These are phyloP conservation scores for Acanthopleura granulata DNA, from an alignment of 2,888 invertebrate genomes.

Conservation along the genomic window DNA sequence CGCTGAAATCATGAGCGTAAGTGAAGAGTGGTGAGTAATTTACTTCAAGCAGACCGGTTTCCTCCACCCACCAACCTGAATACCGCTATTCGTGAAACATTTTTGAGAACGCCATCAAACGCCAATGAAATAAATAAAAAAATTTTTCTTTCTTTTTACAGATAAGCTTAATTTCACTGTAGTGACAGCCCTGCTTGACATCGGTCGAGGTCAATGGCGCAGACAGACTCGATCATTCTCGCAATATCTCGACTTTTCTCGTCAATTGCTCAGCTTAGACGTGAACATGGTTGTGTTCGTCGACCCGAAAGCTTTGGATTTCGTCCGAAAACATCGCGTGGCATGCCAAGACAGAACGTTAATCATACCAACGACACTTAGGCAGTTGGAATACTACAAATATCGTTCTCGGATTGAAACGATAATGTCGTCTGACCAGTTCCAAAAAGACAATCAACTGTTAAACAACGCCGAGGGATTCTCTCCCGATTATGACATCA, in stretches of 20 bases:
- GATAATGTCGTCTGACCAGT: slow-evolving; percentile 29
- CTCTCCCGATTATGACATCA: background rate
- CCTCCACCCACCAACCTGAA: no score
- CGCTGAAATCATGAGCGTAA: no score
- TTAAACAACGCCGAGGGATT: slow-evolving; percentile 21
- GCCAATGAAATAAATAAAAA: no score
- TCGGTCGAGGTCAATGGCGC: slow-evolving; percentile 29
- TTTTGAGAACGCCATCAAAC: no score
- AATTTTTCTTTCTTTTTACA: slow-evolving; percentile 3
- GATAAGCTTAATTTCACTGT: slow-evolving; percentile 33
- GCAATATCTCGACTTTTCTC: slow-evolving; percentile 32
- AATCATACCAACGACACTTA: slow-evolving; percentile 13
- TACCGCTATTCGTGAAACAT: no score
- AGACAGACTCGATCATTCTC: slow-evolving; percentile 27
- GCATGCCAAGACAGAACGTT: slow-evolving; percentile 26
- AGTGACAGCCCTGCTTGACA: slow-evolving; percentile 34
- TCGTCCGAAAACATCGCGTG: slow-evolving; percentile 30
- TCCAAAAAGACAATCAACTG: slow-evolving; percentile 28
- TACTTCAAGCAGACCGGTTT: no score
- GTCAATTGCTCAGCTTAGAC: slow-evolving; percentile 28
- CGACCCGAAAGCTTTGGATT: slow-evolving; percentile 28
- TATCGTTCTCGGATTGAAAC: slow-evolving; percentile 21
- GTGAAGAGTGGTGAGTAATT: no score
- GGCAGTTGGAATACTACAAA: slow-evolving; percentile 27
- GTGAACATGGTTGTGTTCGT: slow-evolving; percentile 34